Base-by-base conservation (phyloP, 2,113 vertebrate species). In the Promerops cafer region DNA sequence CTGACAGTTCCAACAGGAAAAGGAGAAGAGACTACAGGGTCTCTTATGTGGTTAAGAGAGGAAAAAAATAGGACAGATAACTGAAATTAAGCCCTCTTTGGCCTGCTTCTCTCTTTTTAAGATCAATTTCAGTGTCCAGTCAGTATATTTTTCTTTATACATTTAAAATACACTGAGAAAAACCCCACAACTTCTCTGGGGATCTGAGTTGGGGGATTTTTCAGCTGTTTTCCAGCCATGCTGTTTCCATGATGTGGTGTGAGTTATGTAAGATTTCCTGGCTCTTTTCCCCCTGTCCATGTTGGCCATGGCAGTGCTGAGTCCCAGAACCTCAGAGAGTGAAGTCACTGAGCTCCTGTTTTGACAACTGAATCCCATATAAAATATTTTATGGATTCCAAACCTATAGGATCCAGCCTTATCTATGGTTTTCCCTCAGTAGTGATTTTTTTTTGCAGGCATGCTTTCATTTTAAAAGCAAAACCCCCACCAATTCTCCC, bases 121-220 rank as follows among this genome's bases (percentile, higher is more conserved):
- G 23, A 42, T 14, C 15, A 17, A 20, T 63, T 61, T 57, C 49
- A 52, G 3, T 21, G 7, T n/a, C 18, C 6, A 1, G 5, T 64
- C 22, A 40, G 7, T 40, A 11, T 22, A 13, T 45, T 44, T 63
- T 49, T 54, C 20, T 57, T 8, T 0, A 4, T 13, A 24, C 15
- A 52, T 61, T 50, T 54, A 21, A 70, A 66, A 75, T 44, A 35
- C 7, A 27, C 5, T 31, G 21, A 3, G 10, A 35, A 78, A 45
- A 54, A 2, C 1, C 2, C 14, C 11, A 6, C 11, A 57, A 17
- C 6, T 4, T n/a, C 39, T 54, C 59, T 9, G 37, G 8, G 5
- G 9, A 21, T 44, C 10, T 4, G 12, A 74, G 17, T 0, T 27
- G 78, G 33, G n/a, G 11, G 13, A 11, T 52, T 75, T 90, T 40